Evolutionary conservation across 2,113 vertebrate genomes (phyloP), one percentile per base, ranked within the genome.

Genomic region (Penelope pileata): DNA sequence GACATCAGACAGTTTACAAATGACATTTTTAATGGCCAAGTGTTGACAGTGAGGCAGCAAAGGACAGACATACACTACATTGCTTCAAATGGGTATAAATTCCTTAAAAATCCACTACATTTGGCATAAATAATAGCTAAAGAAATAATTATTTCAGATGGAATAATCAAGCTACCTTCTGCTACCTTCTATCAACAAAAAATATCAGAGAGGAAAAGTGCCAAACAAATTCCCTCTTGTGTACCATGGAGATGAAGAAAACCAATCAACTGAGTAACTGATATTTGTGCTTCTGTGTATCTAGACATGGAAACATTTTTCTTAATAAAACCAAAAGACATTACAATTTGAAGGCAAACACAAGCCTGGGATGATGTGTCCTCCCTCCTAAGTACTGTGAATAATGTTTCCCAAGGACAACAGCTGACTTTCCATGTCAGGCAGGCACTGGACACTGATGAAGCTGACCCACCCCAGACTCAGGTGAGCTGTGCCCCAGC

Each of bases 261-360:
- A 43, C 3, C 26, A 70, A 66, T 59, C 59, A 94, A 15, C 26
- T 23, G 43, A 83, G 9, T 40, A 83, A 79, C 14, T 72, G 68
- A 27, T 86, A 83, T 68, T 90, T 78, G 29, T 68, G 13, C 8
- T 59, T 2, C 1, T 38, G 19, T 70, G 27, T 68, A 58, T 82
- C 88, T 53, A 72, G 17, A 92, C 42, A 56, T 30, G 27, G 60
- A 86, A 86, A 53, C 34, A 64, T 58, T 88, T 94, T 72, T 88
- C 83, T 58, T 78, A 75, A 86, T 88, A 86, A 86, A 97, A 82
- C 18, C 40, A 86, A 60, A 82, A 94, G 54, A 47, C 30, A 47
- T 24, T 76, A 74, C 62, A 85, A 79, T 47, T 66, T 45, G 26
- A 40, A 88, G 45, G 48, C 78, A 95, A 95, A 83, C 6, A 34